Evolutionary conservation across 2,888 invertebrate species (phyloP).

Genomic region (Flexamia atlantica): DNA sequence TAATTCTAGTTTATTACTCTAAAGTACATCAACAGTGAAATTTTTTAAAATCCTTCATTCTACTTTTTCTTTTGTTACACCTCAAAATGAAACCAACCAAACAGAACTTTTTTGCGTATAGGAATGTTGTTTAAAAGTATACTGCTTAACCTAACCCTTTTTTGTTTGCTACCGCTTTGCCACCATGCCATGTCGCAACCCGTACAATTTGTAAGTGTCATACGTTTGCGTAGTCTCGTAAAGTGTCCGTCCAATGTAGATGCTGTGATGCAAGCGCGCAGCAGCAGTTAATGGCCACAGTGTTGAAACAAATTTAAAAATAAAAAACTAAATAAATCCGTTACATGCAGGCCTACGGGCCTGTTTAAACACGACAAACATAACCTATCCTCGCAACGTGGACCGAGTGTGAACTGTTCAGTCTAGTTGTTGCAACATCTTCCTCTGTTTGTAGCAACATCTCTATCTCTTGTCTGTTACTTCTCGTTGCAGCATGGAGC

Average conservation of each 20-base stretch:
- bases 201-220: conserved; percentile 63
- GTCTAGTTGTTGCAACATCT: conserved; percentile 58
- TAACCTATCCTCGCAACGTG: conserved; percentile 14
- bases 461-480: conserved; percentile 60
- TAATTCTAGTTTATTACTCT: too few species aligned
- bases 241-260: conserved; percentile 40
- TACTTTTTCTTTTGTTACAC: too few species aligned
- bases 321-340: conserved; percentile 24
- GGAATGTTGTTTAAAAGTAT: too few species aligned
- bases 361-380: conserved; percentile 42
- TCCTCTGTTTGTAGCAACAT: conserved; percentile 55
- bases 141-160: too few species aligned
- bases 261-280: conserved; percentile 53
- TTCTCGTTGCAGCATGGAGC: conserved; percentile 63
- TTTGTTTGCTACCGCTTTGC: conserved; percentile 18
- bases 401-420: conserved; percentile 41
- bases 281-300: conserved; percentile 62
- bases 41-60: too few species aligned
- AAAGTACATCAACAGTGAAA: too few species aligned
- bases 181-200: conserved; percentile 17
- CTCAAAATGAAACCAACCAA: too few species aligned
- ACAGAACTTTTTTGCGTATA: too few species aligned
- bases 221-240: conserved; percentile 36
- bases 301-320: conserved; percentile 43
- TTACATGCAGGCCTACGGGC: neutral